phyloP scores from a whole-genome alignment of 2,797 vertebrate genomes.

The Eutrigla gurnardus region DNA sequence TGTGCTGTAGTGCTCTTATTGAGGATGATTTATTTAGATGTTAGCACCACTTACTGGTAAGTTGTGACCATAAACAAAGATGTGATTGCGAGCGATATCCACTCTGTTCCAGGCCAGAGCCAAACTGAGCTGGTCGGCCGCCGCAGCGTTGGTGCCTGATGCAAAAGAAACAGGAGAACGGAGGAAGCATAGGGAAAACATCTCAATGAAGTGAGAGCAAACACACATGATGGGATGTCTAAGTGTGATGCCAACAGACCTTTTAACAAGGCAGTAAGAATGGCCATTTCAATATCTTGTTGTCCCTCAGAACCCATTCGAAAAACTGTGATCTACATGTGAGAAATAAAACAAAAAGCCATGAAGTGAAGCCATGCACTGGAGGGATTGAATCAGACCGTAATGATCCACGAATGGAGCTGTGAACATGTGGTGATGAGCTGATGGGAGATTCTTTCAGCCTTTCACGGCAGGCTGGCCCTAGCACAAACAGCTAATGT shows the following conservation, averaged over 20 bases:
- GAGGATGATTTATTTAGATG: conserved; percentile 4
- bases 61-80: conserved; percentile 97
- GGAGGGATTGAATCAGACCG: not conserved
- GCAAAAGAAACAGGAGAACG: conserved; percentile 16
- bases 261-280: conserved; percentile 96
- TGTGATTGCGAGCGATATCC: conserved; percentile 98
- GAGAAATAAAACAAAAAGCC: conserved; percentile 14
- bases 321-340: conserved; percentile 94
- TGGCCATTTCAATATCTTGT: conserved; percentile 98
- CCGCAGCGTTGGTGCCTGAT: conserved; percentile 95
- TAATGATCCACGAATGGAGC: conserved; percentile 16
- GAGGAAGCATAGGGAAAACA: not conserved
- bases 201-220: not conserved
- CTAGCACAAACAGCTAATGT: conserved; percentile 45
- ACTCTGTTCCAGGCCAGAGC: conserved; percentile 99
- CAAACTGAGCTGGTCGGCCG: conserved; percentile 96
- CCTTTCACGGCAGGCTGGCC: conserved; percentile 39
- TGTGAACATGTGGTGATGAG: conserved; percentile 12
- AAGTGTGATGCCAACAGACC: conserved; percentile 65
- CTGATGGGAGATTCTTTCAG: conserved; percentile 21
- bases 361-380: not conserved
- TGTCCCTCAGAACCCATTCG: conserved; percentile 97
- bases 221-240: not conserved
- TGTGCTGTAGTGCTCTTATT: conserved; percentile 3
- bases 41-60: conserved; percentile 89